A percentile compares a stretch with the other conserved stretches of the same genome.
Evolutionary conservation across 2,113 vertebrate genomes (phyloP).

Genomic region (Takifugu bimaculatus): DNA sequence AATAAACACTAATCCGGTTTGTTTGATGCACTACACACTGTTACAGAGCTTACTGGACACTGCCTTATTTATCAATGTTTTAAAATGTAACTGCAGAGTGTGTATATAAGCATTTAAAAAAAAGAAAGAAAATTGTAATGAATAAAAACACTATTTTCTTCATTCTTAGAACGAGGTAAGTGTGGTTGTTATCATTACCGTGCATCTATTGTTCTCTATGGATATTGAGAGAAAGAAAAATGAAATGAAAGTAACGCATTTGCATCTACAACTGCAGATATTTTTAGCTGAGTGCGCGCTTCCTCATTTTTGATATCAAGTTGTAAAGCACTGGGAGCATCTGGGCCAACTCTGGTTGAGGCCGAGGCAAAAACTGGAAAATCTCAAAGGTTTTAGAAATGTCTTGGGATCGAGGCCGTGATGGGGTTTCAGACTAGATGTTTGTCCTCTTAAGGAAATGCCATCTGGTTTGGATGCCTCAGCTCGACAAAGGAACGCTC

Average conservation of each 20-base stretch:
- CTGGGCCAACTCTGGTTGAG: conserved; percentile 4
- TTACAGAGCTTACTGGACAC: conserved; percentile 27
- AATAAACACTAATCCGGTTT: conserved; percentile 47
- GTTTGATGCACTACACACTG: conserved; percentile 44
- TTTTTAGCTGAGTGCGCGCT: conserved; percentile 57
- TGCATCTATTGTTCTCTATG: conserved; percentile 6
- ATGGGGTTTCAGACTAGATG: too few species aligned
- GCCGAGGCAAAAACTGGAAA: background rate
- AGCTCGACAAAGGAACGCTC: conserved; percentile 36
- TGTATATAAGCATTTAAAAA: conserved; percentile 42
- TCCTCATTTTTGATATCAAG: conserved; percentile 55
- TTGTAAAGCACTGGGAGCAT: background rate
- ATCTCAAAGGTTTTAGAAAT: too few species aligned
- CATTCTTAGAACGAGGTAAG: conserved; percentile 32
- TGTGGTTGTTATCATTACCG: conserved; percentile 3
- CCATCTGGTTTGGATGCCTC: conserved; percentile 38
- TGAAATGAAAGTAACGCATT: conserved; percentile 70
- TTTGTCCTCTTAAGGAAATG: conserved; percentile 2
- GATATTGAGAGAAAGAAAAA: conserved; percentile 57
- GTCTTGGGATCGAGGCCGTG: too few species aligned
- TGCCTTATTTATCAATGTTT: conserved; percentile 54
- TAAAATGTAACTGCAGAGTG: conserved; percentile 47
- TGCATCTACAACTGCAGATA: conserved; percentile 61
- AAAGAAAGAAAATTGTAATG: conserved; percentile 50
- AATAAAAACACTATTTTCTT: conserved; percentile 70